Evolutionary conservation across 2,888 invertebrate genomes (phyloP).

Genomic region (Protophormia terraenovae): DNA sequence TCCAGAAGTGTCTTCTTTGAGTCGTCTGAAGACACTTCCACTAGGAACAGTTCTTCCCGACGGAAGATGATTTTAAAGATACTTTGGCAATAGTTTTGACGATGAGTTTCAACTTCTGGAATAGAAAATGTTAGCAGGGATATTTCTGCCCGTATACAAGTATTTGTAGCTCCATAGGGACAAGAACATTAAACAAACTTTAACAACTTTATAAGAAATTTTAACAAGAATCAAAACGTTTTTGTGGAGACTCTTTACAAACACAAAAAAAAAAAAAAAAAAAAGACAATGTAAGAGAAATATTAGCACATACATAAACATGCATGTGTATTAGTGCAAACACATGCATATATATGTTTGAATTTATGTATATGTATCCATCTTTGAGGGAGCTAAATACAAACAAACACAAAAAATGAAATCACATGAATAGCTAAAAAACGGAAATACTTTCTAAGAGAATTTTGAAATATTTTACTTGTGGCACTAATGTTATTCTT

Average conservation of each 20-base stretch:
- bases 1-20: too few relatives aligned
- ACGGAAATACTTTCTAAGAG: conserved; percentile 39
- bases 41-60: too few relatives aligned
- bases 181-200: conserved; percentile 48
- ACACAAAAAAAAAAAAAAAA: not conserved
- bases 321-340: not conserved
- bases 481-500: conserved; percentile 60
- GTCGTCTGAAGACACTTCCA: too few relatives aligned
- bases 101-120: too few relatives aligned
- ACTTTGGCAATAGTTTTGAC: too few relatives aligned
- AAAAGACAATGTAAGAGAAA: not conserved
- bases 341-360: not conserved
- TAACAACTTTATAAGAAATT: conserved; percentile 51
- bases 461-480: conserved; percentile 63
- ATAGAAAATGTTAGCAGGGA: too few relatives aligned
- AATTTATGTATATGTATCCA: too few relatives aligned
- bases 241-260: not conserved
- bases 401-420: not conserved
- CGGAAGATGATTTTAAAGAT: too few relatives aligned
- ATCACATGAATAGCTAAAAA: conserved; percentile 39
- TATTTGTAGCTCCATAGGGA: conserved; percentile 27
- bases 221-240: conserved; percentile 45
- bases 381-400: conserved; percentile 19
- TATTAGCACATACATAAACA: conserved; percentile 6
- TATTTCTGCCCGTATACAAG: not conserved